These are phyloP conservation scores for Cataglyphis cursor DNA, from an alignment of 2,888 invertebrate species.

Conservation along the genomic window DNA sequence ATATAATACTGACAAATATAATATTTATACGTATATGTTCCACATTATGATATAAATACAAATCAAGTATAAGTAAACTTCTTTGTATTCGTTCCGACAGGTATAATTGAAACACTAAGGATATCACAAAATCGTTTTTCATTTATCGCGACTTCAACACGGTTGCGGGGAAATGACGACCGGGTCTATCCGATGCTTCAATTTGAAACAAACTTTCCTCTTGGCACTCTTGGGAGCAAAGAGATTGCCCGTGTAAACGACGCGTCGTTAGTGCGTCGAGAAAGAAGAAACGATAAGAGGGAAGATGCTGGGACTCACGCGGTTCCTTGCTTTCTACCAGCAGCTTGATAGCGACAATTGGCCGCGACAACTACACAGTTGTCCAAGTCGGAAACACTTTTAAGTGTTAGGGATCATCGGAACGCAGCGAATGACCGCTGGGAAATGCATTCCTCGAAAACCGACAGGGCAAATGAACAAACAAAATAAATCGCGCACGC, in stretches of 20 bases:
- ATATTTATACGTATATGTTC: not conserved
- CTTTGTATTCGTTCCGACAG: not conserved
- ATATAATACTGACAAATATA: not conserved
- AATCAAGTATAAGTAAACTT: not conserved
- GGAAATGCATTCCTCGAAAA: constrained; percentile 3
- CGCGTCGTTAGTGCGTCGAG: constrained; percentile 76
- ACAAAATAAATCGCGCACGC: not conserved
- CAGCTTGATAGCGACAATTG: constrained; percentile 59
- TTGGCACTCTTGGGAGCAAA: constrained; percentile 72
- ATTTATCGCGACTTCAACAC: constrained; percentile 21
- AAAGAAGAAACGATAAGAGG: constrained; percentile 44
- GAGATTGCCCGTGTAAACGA: constrained; percentile 78
- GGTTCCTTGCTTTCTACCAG: constrained; percentile 32
- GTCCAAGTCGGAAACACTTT: constrained; percentile 59
- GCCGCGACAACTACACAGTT: constrained; percentile 63
- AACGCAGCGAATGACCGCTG: constrained; percentile 10
- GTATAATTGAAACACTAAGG: not conserved
- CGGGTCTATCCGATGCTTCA: constrained; percentile 65
- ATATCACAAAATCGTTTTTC: constrained; percentile 1
- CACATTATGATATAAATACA: not conserved
- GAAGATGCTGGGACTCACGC: constrained; percentile 3
- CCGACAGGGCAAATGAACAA: not conserved
- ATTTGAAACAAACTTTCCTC: constrained; percentile 77
- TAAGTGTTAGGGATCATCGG: constrained; percentile 21
- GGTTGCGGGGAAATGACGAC: constrained; percentile 66